Base-by-base conservation (phyloP, 1,140 invertebrate genomes). In the Marisa cornuarietis region DNA sequence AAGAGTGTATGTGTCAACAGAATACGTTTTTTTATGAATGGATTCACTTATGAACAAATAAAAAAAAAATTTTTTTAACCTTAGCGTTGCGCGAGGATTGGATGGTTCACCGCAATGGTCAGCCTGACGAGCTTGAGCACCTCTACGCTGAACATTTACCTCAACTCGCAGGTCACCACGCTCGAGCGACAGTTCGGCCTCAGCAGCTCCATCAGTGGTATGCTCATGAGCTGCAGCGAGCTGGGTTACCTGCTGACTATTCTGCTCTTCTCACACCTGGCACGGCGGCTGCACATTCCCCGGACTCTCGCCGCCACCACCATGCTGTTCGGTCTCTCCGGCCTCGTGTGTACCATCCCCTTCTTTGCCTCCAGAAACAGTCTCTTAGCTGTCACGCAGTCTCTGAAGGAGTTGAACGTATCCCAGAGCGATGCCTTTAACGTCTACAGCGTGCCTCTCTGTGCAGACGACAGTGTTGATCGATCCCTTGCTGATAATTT, bases 151-250 rank as follows among this genome's bases (percentile, higher is more conserved):
- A 73, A 52, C n/a, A 76, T 84, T 0, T 85, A 85, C 69, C 73
- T 85, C 71, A 79, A 49, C 77, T 79, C 51, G 9, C 86, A 88
- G 79, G 81, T 89, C 49, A 86, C 88, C 14, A 88, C 86, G 22
- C 52, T 89, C 14, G 88, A 89, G 71, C 82, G 84, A 77, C 82
- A 85, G 68, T 89, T 89, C 79, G 87, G 87, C 42, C 86, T 90
- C 51, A 83, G 83, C 68, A 88, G 87, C 63, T 69, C 85, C 22
- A 79, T 89, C 26, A 85, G 79, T 42, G 88, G 88, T 6, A 82
- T 89, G 54, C 31, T 90, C 1, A 79, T 89, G 81, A 85, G 84
- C 76, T 85, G 85, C 71, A 88, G 89, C 79, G 89, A 90, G 72
- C 83, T 89, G 5, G 86, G 87, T 22, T 88, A 83, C 79, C 82